Conservation (phyloP, 35 echinoderm and acorn worm species). For the Ophioderma brevispina region DNA sequence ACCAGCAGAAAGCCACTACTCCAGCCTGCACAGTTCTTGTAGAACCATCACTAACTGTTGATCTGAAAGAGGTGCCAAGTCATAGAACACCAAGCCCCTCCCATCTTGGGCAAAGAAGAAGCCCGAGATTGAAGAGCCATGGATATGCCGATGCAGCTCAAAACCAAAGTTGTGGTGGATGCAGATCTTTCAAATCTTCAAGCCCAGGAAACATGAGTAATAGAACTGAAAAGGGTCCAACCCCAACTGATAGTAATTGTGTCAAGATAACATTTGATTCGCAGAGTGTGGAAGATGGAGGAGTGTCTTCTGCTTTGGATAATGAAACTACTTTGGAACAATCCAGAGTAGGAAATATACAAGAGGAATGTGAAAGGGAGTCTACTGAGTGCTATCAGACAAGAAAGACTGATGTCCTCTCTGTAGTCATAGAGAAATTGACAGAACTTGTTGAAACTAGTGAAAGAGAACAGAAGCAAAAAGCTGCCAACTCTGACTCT, state of each 20-base stretch:
- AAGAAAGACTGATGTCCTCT: conserved; percentile 91
- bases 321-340: neutral
- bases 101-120: neutral
- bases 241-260: neutral
- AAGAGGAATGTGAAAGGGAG: neutral
- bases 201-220: too few species aligned
- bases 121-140: neutral
- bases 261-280: neutral
- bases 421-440: conserved; percentile 96
- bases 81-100: neutral
- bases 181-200: too few species aligned
- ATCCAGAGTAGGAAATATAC: neutral
- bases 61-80: neutral
- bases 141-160: neutral
- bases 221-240: too few species aligned
- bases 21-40: neutral
- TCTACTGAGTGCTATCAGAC: neutral
- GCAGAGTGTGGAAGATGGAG: neutral
- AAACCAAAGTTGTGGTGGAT: neutral
- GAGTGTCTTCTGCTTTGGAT: neutral
- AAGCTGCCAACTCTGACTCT: neutral
- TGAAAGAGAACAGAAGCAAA: conserved; percentile 28
- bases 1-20: neutral
- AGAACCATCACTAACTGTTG: neutral
- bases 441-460: conserved; percentile 91